These are phyloP conservation scores for Ganaspis brasiliensis DNA, from an alignment of 2,888 invertebrate genomes.

Conservation along the genomic window DNA sequence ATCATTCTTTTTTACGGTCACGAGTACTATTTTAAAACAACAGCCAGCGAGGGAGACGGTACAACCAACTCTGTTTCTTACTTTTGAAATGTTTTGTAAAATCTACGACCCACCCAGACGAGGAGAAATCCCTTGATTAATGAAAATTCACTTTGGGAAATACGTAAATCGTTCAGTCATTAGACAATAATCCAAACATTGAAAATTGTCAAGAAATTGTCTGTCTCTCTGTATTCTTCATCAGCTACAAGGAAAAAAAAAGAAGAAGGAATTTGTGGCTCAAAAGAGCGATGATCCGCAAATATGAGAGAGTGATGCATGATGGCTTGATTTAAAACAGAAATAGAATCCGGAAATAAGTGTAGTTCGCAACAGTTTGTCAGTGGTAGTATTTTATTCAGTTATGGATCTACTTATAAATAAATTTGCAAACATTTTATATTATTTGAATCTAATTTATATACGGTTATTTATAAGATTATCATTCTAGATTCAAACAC, in stretches of 20 bases:
- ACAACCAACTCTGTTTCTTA: slow-evolving; percentile 34
- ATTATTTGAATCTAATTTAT: no score
- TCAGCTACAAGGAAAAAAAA: not conserved
- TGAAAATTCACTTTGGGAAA: no score
- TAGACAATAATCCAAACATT: no score
- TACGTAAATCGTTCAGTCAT: no score
- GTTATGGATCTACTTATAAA: not conserved
- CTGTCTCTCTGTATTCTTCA: no score
- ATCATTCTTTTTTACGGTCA: slow-evolving; percentile 76
- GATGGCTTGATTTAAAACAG: slow-evolving; percentile 27
- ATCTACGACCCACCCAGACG: not conserved
- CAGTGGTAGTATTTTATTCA: not conserved
- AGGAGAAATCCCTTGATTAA: not conserved
- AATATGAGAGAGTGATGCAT: slow-evolving; percentile 27
- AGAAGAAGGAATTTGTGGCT: slow-evolving; percentile 3
- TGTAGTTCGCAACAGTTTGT: slow-evolving; percentile 12
- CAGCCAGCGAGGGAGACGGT: slow-evolving; percentile 60
- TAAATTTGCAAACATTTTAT: no score
- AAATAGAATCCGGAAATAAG: slow-evolving; percentile 34
- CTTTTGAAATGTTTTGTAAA: slow-evolving; percentile 2
- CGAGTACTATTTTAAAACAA: slow-evolving; percentile 77
- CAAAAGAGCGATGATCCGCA: slow-evolving; percentile 24
- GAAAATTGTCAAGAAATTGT: no score
- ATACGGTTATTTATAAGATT: no score
- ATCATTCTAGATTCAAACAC: no score